Conservation (phyloP, 2,797 vertebrate genomes). For the Arnoldichthys spilopterus region DNA sequence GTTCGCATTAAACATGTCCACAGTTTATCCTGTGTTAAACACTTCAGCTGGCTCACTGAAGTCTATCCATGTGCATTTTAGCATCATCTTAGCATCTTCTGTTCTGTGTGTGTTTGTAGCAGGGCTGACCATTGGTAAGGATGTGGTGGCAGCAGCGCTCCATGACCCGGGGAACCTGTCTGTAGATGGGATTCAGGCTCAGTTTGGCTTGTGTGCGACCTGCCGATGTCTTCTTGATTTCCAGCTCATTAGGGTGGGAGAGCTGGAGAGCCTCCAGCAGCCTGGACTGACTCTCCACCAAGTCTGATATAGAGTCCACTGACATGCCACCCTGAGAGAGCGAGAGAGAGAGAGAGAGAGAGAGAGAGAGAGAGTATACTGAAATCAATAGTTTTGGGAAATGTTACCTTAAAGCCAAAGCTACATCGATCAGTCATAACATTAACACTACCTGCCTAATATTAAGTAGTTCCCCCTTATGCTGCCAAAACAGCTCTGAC, state of each 20-base stretch:
- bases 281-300: constrained; percentile 85
- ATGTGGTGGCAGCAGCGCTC: constrained; percentile 91
- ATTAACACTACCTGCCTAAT: too few species aligned
- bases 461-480: too few species aligned
- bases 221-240: constrained; percentile 72
- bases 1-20: background rate
- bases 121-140: constrained; percentile 80
- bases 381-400: too few species aligned
- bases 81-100: too few species aligned
- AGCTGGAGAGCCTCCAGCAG: constrained; percentile 92
- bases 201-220: constrained; percentile 77
- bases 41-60: background rate
- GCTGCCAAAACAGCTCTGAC: too few species aligned
- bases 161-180: constrained; percentile 88
- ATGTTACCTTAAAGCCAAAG: too few species aligned
- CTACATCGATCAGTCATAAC: too few species aligned
- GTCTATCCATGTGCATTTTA: background rate
- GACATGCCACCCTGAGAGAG: constrained; percentile 85
- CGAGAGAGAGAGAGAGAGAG: background rate
- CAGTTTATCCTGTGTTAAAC: background rate
- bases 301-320: constrained; percentile 88
- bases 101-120: background rate
- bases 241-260: constrained; percentile 85
- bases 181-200: constrained; percentile 90
- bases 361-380: background rate